A percentile compares a stretch with the other conserved stretches of the same genome.
Conservation (phyloP, 23 tunicate genomes). For the Styela plicata region DNA sequence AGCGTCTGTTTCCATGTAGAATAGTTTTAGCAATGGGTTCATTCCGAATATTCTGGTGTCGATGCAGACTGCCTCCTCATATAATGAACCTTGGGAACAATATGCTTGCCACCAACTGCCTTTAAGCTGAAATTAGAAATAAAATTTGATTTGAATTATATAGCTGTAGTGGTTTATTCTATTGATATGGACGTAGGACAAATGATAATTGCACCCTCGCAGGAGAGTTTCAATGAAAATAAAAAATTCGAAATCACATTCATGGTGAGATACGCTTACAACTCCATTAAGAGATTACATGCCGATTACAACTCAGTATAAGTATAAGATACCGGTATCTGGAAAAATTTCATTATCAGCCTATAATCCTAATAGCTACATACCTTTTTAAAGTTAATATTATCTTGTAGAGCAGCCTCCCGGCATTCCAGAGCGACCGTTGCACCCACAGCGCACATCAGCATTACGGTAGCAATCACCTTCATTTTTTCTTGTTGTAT, state of each 20-base stretch:
- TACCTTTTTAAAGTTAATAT: not conserved
- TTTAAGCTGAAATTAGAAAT: not conserved
- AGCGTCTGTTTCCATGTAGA: not conserved
- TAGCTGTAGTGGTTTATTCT: too few species aligned
- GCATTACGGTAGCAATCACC: not conserved
- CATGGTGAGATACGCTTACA: too few species aligned
- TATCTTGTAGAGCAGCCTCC: not conserved
- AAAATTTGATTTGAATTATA: too few species aligned
- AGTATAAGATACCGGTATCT: too few species aligned
- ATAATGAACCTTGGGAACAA: not conserved
- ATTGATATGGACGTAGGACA: too few species aligned
- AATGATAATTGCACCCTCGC: too few species aligned
- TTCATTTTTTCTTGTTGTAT: not conserved
- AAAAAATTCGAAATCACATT: too few species aligned
- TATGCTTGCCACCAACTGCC: conserved; percentile 16
- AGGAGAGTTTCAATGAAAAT: too few species aligned
- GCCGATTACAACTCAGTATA: too few species aligned
- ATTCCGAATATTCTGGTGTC: not conserved
- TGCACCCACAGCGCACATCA: not conserved
- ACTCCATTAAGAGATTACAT: too few species aligned
- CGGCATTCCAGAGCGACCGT: not conserved
- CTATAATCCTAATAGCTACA: too few species aligned
- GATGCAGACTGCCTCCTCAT: not conserved
- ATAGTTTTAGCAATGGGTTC: not conserved
- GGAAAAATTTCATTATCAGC: too few species aligned